phyloP scores from a whole-genome alignment of 2,888 invertebrate species.

The Vanessa cardui region DNA sequence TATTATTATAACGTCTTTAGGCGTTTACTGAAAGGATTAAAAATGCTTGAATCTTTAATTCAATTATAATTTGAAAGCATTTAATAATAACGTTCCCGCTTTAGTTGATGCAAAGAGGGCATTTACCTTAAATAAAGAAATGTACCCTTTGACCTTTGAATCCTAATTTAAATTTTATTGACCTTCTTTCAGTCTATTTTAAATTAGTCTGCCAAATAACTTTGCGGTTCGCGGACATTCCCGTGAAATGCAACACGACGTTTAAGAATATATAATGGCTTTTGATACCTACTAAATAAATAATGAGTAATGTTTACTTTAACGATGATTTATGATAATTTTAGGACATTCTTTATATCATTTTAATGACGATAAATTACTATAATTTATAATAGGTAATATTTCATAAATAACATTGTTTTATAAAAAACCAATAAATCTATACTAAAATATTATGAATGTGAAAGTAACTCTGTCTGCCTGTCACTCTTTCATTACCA shows the following conservation, averaged over 20 bases:
- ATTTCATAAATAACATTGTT: too few relatives aligned
- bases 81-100: constrained; percentile 12
- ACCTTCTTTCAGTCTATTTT: constrained; percentile 10
- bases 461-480: too few relatives aligned
- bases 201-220: constrained; percentile 3
- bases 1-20: neutral
- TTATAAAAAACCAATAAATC: too few relatives aligned
- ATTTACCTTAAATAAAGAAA: constrained; percentile 18
- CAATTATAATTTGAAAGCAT: neutral
- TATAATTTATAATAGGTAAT: too few relatives aligned
- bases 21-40: neutral
- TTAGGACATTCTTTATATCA: too few relatives aligned
- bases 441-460: too few relatives aligned
- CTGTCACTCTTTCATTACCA: too few relatives aligned
- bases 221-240: neutral
- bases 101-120: constrained; percentile 1
- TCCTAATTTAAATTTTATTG: constrained; percentile 17
- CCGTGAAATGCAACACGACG: neutral
- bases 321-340: too few relatives aligned
- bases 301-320: neutral
- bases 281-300: neutral
- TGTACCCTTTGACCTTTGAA: constrained; percentile 12
- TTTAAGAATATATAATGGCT: constrained; percentile 2
- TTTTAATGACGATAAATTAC: too few relatives aligned
- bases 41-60: too few relatives aligned